Percentiles rank a stretch among this genome's conserved stretches.
Evolutionary conservation across 2,888 invertebrate genomes (phyloP).

Genomic region (Ommatoiulus sabulosus): DNA sequence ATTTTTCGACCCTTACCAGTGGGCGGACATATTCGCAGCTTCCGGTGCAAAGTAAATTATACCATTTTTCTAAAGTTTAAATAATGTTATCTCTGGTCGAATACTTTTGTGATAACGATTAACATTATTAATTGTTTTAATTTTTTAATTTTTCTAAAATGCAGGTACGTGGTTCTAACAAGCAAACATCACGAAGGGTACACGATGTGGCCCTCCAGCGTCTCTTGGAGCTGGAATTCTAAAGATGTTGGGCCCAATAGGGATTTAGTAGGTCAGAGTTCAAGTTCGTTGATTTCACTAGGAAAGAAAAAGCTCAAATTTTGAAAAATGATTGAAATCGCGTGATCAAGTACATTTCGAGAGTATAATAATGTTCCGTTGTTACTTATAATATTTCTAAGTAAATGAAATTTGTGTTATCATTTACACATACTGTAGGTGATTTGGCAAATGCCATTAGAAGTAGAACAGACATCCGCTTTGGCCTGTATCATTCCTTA

Average conservation of each 20-base stretch:
- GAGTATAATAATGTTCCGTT: too few relatives aligned
- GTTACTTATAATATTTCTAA: too few relatives aligned
- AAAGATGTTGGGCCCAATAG: constrained; percentile 81
- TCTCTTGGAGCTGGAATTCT: constrained; percentile 87
- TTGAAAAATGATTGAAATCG: background rate
- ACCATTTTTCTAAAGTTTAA: too few relatives aligned
- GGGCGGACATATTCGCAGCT: constrained; percentile 84
- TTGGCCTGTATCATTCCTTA: constrained; percentile 87
- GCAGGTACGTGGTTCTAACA: constrained; percentile 83
- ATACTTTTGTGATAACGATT: background rate
- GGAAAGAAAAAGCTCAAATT: too few relatives aligned
- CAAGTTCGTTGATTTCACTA: too few relatives aligned
- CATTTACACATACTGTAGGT: constrained; percentile 56
- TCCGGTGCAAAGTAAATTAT: constrained; percentile 84
- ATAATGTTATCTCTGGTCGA: too few relatives aligned
- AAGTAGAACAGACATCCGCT: constrained; percentile 74
- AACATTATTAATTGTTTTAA: background rate
- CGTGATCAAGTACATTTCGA: too few relatives aligned
- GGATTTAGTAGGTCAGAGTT: constrained; percentile 77
- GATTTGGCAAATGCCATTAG: constrained; percentile 75
- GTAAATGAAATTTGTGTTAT: too few relatives aligned
- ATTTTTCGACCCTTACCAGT: constrained; percentile 84
- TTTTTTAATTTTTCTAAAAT: constrained; percentile 61
- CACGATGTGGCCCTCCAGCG: constrained; percentile 84
- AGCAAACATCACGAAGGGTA: constrained; percentile 92